Evolutionary conservation across 2,113 vertebrate genomes (phyloP).

Genomic region (Notarius quadriscutis): DNA sequence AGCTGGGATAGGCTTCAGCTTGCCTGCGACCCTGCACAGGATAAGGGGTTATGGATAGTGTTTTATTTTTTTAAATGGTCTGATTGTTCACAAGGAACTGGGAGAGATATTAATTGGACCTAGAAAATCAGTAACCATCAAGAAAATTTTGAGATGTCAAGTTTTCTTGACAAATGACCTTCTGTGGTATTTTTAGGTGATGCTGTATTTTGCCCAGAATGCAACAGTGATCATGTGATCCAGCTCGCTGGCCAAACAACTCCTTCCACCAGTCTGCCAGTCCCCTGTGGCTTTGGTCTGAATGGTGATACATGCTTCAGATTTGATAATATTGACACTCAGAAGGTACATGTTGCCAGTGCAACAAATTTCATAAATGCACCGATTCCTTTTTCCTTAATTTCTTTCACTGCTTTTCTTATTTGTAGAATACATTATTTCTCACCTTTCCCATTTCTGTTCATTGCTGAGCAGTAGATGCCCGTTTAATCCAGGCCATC

Average conservation of each 20-base stretch:
- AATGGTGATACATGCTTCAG: conserved; percentile 27
- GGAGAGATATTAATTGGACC: not conserved
- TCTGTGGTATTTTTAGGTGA: conserved; percentile 51
- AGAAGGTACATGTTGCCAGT: conserved; percentile 53
- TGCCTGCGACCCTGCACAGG: no score
- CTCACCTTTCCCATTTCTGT: not conserved
- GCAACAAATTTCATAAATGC: not conserved
- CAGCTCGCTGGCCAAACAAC: conserved; percentile 69
- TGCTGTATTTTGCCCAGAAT: conserved; percentile 77
- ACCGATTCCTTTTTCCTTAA: not conserved
- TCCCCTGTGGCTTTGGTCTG: conserved; percentile 7
- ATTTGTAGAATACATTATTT: not conserved
- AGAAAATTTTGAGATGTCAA: not conserved
- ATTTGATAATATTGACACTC: conserved; percentile 42
- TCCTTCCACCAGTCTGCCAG: conserved; percentile 69
- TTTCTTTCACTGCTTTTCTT: not conserved
- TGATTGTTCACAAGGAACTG: no score
- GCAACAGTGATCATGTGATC: conserved; percentile 88
- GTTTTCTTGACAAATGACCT: not conserved
- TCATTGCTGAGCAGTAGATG: not conserved
- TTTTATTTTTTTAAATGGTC: no score
- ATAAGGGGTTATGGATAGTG: no score
- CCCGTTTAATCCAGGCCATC: not conserved
- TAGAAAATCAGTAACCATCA: not conserved
- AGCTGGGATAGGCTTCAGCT: no score